These are phyloP conservation scores for Sus cebifrons DNA, from an alignment of 2,797 vertebrate genomes.

Conservation along the genomic window DNA sequence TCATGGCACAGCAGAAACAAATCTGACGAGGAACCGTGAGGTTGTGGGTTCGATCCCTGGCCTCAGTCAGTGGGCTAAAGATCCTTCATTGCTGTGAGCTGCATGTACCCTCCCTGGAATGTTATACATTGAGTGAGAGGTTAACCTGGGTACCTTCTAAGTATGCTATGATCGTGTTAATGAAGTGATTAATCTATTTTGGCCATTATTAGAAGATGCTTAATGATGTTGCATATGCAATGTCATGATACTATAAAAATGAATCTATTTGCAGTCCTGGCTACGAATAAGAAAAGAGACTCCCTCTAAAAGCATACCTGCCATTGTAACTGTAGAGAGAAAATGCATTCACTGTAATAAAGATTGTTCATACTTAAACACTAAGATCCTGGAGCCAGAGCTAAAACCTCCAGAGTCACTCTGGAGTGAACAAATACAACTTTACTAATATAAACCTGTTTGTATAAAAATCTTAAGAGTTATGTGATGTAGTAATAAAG, in stretches of 20 bases:
- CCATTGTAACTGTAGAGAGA: not conserved
- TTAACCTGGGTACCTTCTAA: not conserved
- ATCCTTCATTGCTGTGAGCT: too few species aligned
- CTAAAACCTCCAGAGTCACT: not conserved
- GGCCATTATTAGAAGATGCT: not conserved
- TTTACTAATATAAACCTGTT: not conserved
- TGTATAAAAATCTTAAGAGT: not conserved
- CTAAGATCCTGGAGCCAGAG: not conserved
- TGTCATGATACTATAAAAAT: conserved; percentile 3
- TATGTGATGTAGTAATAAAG: not conserved
- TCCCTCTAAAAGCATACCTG: not conserved
- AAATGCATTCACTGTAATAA: not conserved
- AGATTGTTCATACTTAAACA: not conserved
- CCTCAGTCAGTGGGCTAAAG: too few species aligned
- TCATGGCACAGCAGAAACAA: too few species aligned
- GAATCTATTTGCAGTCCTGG: not conserved
- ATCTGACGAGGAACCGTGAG: too few species aligned
- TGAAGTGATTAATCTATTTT: not conserved
- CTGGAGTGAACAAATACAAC: not conserved
- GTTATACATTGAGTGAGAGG: not conserved
- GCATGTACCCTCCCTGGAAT: not conserved
- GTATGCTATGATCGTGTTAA: not conserved
- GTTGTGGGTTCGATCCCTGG: too few species aligned
- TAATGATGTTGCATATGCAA: not conserved
- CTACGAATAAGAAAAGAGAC: not conserved